Conservation (phyloP, 2,113 vertebrate genomes). For the Nothobranchius kuhntae region DNA sequence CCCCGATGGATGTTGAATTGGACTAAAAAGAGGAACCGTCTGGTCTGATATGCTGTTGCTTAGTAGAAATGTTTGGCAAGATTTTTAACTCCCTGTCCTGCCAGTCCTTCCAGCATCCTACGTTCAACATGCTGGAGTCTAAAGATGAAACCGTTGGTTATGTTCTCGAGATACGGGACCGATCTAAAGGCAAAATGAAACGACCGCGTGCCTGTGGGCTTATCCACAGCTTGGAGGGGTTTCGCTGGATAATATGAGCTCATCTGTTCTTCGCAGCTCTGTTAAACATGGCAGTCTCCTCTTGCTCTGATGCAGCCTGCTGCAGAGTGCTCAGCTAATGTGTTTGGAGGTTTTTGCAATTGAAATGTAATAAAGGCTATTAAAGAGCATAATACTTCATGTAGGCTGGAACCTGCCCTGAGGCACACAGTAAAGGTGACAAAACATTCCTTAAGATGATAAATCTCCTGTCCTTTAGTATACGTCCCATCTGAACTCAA, state of each 20-base stretch:
- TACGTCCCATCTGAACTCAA: constrained; percentile 32
- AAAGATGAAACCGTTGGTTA: constrained; percentile 31
- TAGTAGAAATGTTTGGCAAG: constrained; percentile 53
- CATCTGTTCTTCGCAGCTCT: constrained; percentile 29
- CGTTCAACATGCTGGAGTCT: constrained; percentile 62
- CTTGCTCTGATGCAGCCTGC: constrained; percentile 38
- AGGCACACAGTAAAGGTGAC: constrained; percentile 52
- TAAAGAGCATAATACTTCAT: constrained; percentile 50
- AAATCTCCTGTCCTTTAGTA: constrained; percentile 21
- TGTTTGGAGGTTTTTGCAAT: constrained; percentile 62
- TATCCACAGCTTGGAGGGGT: constrained; percentile 40
- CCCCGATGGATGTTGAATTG: constrained; percentile 32
- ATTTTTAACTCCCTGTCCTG: constrained; percentile 44
- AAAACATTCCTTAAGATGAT: constrained; percentile 42
- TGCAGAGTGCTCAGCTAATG: constrained; percentile 49
- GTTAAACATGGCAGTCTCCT: constrained; percentile 46
- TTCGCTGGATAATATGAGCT: constrained; percentile 46
- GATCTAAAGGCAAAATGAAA: constrained; percentile 31
- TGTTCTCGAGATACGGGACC: constrained; percentile 43
- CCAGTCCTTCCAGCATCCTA: constrained; percentile 63
- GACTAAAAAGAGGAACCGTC: constrained; percentile 43
- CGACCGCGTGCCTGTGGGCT: constrained; percentile 18
- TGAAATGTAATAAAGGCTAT: constrained; percentile 57
- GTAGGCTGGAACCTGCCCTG: constrained; percentile 29
- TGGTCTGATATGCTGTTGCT: constrained; percentile 45